Evolutionary conservation across 2,888 invertebrate species (phyloP).

Genomic region (Calameuta filiformis): DNA sequence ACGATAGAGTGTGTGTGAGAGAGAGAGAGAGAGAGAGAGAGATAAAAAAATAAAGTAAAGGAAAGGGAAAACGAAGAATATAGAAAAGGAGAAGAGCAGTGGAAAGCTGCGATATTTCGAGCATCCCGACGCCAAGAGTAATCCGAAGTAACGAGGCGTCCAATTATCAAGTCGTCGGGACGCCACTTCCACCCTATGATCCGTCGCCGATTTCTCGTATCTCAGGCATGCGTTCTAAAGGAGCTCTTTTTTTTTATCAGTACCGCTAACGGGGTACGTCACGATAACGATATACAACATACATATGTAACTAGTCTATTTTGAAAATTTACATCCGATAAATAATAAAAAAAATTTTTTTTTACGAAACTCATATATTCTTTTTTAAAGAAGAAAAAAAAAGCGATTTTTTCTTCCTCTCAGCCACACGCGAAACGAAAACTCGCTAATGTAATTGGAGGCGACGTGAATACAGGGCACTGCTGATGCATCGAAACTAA

Average conservation of each 20-base stretch:
- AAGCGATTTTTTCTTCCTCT: too few relatives aligned
- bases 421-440: too few relatives aligned
- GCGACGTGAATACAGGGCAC: too few relatives aligned
- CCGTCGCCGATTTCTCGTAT: background rate
- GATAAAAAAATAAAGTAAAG: slow-evolving; percentile 2
- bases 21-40: slow-evolving; percentile 8
- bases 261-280: too few relatives aligned
- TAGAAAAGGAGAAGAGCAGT: slow-evolving; percentile 3
- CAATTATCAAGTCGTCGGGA: slow-evolving; percentile 50
- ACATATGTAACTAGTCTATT: too few relatives aligned
- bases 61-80: background rate
- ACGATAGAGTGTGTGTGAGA: slow-evolving; percentile 21
- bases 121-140: slow-evolving; percentile 32
- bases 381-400: too few relatives aligned
- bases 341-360: too few relatives aligned
- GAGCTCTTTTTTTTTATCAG: too few relatives aligned
- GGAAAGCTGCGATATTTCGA: slow-evolving; percentile 33
- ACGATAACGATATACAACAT: too few relatives aligned
- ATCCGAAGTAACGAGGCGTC: slow-evolving; percentile 55
- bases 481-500: slow-evolving; percentile 8
- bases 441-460: too few relatives aligned
- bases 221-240: background rate
- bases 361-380: too few relatives aligned
- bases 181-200: slow-evolving; percentile 15
- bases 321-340: too few relatives aligned